These are phyloP conservation scores for Apotomis capreana DNA, from an alignment of 2,888 invertebrate species.

Conservation along the genomic window DNA sequence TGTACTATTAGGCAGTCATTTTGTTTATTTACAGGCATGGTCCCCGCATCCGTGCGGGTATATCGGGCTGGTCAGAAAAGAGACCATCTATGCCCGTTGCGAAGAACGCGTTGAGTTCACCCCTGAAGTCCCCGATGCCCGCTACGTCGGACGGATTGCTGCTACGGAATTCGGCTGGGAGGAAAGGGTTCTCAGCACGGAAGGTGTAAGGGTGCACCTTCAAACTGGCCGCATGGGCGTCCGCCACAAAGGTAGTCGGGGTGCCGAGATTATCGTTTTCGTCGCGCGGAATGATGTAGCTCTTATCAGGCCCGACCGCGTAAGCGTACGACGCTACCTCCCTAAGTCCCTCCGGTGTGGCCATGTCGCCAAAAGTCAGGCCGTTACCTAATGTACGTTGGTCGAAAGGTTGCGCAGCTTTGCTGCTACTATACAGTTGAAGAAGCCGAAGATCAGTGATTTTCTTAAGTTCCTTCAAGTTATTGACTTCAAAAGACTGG, in stretches of 20 bases:
- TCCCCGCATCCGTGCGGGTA: slow-evolving; percentile 60
- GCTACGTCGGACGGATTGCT: slow-evolving; percentile 51
- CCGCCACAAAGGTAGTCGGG: slow-evolving; percentile 64
- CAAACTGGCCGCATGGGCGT: slow-evolving; percentile 70
- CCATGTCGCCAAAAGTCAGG: slow-evolving; percentile 72
- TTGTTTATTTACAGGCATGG: slow-evolving; percentile 47
- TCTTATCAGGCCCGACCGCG: slow-evolving; percentile 74
- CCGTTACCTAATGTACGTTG: slow-evolving; percentile 59
- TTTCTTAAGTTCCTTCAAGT: slow-evolving; percentile 67
- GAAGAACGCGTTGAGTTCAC: slow-evolving; percentile 65
- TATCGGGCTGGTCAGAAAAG: slow-evolving; percentile 74
- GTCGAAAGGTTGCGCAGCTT: slow-evolving; percentile 62
- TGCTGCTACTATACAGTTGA: slow-evolving; percentile 61
- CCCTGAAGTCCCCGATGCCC: slow-evolving; percentile 63
- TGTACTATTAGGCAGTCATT: not conserved
- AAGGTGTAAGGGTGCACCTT: slow-evolving; percentile 77
- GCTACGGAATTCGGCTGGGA: slow-evolving; percentile 68
- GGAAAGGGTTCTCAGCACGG: slow-evolving; percentile 68
- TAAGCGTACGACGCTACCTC: slow-evolving; percentile 72
- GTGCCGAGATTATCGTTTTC: slow-evolving; percentile 59
- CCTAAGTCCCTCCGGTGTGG: slow-evolving; percentile 66
- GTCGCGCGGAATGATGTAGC: slow-evolving; percentile 69
- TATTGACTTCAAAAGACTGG: slow-evolving; percentile 75
- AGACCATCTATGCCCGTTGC: slow-evolving; percentile 73
- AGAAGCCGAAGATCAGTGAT: slow-evolving; percentile 68